Conservation (phyloP, 2,113 vertebrate genomes). For the Colius striatus region DNA sequence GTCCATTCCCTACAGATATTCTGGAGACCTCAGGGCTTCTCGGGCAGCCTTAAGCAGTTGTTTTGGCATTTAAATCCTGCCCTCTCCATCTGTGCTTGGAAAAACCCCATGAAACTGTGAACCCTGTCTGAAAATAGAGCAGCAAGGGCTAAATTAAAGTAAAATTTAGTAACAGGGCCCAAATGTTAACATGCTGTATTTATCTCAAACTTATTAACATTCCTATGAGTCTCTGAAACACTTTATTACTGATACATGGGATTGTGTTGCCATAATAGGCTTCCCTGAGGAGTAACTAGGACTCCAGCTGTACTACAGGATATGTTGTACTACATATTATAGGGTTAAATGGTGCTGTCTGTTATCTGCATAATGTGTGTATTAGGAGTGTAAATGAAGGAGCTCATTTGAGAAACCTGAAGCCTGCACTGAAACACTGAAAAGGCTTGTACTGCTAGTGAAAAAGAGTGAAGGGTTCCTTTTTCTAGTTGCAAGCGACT, state of each 20-base stretch:
- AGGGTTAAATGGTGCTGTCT: slow-evolving; percentile 38
- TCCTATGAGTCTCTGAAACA: slow-evolving; percentile 33
- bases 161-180: slow-evolving; percentile 10
- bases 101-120: background rate
- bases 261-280: slow-evolving; percentile 1
- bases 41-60: background rate
- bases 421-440: background rate
- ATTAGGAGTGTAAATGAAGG: background rate
- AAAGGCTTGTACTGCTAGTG: background rate
- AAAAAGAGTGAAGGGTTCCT: background rate
- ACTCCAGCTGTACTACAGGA: background rate
- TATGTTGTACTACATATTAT: background rate
- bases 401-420: background rate
- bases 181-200: slow-evolving; percentile 29
- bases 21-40: background rate
- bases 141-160: slow-evolving; percentile 3
- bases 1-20: background rate
- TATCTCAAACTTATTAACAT: slow-evolving; percentile 55
- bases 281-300: slow-evolving; percentile 41
- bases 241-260: slow-evolving; percentile 40
- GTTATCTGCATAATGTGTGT: background rate
- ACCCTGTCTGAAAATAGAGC: slow-evolving; percentile 7
- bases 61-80: background rate
- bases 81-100: background rate
- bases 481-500: background rate